Evolutionary conservation across 2,113 vertebrate genomes (phyloP), one percentile per base, ranked within the genome.

Genomic region (Acrocephalus kingi): DNA sequence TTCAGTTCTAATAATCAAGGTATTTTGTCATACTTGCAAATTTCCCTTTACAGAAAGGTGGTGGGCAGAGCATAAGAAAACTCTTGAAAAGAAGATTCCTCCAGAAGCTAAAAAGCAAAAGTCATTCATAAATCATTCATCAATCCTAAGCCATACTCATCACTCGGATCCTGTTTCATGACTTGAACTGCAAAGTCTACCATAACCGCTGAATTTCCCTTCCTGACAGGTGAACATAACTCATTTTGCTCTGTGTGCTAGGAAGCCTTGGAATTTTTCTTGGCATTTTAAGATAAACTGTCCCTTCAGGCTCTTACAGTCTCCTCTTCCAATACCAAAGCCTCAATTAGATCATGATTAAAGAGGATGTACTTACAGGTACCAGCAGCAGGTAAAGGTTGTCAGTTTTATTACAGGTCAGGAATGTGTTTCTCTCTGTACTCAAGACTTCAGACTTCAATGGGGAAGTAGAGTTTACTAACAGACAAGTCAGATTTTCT

Each of bases 401-500:
- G 67, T 46, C 85, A 79, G 39, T 90, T 93, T 93, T 88, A 90
- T 52, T 90, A 77, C 59, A 63, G 71, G 79, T 85, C 91, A 95
- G 78, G 52, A 95, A 92, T 86, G 74, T 77, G 59, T 76, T 89
- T 85, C 52, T 71, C 46, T 87, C 54, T 63, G 33, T 87, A 43
- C 52, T 90, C 35, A 37, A 21, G 23, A 49, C 35, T 93, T 94
- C 74, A 56, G 62, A 78, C 74, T 94, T 96, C 83, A 84, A 81
- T 25, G 17, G 79, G n/a, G 41, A 73, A 96, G 96, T 30, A 91
- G 39, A 94, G 37, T 97, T 96, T 93, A 89, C 84, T 64, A 93
- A 90, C 49, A 93, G 87, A 54, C 59, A 78, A 96, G 90, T 95
- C 74, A 80, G 80, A 94, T 89, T 94, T 95, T 79, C 91, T 96